phyloP scores from a whole-genome alignment of 2,113 vertebrate species.

The Leucoraja erinaceus region DNA sequence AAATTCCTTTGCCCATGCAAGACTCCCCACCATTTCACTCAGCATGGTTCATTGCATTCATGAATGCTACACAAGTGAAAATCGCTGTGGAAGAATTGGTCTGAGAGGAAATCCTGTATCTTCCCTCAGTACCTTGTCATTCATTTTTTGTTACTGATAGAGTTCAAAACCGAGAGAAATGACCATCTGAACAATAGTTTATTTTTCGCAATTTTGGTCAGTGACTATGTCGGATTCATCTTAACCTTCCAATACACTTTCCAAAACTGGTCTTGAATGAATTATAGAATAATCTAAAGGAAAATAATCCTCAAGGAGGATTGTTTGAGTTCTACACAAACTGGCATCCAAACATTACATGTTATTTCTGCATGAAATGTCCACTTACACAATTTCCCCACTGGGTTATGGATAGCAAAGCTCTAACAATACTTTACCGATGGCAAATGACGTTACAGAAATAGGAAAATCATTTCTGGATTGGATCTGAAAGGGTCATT shows the following conservation, averaged over 20 bases:
- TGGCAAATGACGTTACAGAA: not conserved
- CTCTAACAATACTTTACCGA: conserved; percentile 5
- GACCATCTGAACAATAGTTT: not conserved
- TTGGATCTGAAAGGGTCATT: not conserved
- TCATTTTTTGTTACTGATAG: not conserved
- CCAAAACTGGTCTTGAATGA: not conserved
- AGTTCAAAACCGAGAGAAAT: not conserved
- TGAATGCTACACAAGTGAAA: not conserved
- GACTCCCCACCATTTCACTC: not conserved
- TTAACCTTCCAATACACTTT: not conserved
- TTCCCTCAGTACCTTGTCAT: not conserved
- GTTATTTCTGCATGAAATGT: not conserved
- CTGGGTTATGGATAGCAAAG: not conserved
- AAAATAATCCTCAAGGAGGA: not conserved
- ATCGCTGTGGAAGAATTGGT: not conserved
- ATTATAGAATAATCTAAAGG: not conserved
- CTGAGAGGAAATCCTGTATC: not conserved
- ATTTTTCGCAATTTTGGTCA: not conserved
- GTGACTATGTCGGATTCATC: not conserved
- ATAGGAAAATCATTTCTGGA: not conserved
- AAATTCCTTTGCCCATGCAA: not conserved
- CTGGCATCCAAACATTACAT: not conserved
- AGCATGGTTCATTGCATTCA: not conserved
- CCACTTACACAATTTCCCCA: not conserved
- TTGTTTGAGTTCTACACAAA: not conserved